A percentile compares a stretch with the other conserved stretches of the same genome.
Evolutionary conservation across 2,113 vertebrate genomes (phyloP).

Genomic region (Empidonax traillii): DNA sequence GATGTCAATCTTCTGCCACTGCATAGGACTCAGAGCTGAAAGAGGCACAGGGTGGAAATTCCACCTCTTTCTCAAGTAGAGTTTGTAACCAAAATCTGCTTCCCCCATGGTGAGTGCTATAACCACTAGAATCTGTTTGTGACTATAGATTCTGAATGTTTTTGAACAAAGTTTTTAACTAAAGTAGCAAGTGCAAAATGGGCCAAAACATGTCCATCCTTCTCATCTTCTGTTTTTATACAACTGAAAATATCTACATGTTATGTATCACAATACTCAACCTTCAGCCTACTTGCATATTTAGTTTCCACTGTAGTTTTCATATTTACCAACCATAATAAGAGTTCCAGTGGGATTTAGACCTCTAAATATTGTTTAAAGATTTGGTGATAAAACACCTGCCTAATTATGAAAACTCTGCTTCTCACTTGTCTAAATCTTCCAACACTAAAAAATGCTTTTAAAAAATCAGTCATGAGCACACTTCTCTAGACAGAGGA

Average conservation of each 20-base stretch:
- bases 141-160: not conserved
- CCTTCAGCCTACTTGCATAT: not conserved
- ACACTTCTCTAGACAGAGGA: not conserved
- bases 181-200: not conserved
- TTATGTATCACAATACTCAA: not conserved
- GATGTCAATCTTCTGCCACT: fast-evolving
- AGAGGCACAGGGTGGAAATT: not conserved
- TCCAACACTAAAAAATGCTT: not conserved
- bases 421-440: not conserved
- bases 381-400: not conserved
- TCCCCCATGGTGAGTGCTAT: fast-evolving
- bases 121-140: not conserved
- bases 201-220: not conserved
- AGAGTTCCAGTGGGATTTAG: not conserved
- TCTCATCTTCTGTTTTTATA: not conserved
- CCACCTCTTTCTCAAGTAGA: not conserved
- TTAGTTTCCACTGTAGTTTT: not conserved
- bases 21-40: not conserved
- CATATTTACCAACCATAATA: not conserved
- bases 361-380: not conserved
- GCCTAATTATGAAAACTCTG: not conserved
- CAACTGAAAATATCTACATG: fast-evolving
- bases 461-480: not conserved
- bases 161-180: not conserved
- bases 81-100: not conserved